Base-by-base conservation (phyloP, 2,113 vertebrate genomes). In the Xiphias gladius region DNA sequence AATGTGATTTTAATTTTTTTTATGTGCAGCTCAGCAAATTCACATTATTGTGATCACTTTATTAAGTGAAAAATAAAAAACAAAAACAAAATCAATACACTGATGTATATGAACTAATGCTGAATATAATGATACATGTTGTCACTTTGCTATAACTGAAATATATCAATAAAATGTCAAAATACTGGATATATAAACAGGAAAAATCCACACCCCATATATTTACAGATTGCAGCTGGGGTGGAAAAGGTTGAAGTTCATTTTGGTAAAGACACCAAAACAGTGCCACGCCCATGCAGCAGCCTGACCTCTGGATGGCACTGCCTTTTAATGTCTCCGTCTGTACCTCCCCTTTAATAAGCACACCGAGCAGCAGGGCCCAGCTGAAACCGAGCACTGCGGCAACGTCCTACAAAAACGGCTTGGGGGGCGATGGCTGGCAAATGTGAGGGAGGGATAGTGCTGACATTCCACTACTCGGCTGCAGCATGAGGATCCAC, bases 401-500 rank as follows among this genome's bases (percentile, higher is more conserved):
- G 66, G 80, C 82, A 88, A 0, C 55, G 52, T 85, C 83, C 86
- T 62, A 37, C 59, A 79, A 70, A 30, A 61, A 80, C 12, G 0
- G 83, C 90, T 87, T 32, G 41, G 62, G 86, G 88, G 83, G 55
- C 39, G 76, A 81, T 65, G 85, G 80, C 78, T 75, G 63, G 71
- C 72, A 86, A 65, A 84, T 75, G 80, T 0, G 62, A 72, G 82
- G 58, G 79, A 43, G 63, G 77, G 85, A 84, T 80, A 88, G 81
- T 93, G 93, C 90, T 92, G 92, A 91, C 89, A 91, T 94, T 94
- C 92, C 91, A 90, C 84, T 91, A 92, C 92, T 82, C 37, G 50
- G 90, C 85, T 93, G 90, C 94, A 93, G 94, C 94, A 77, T 95
- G 94, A 92, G 87, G 80, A 82, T 92, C 89, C 94, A 95, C 93